A percentile compares a stretch with the other conserved stretches of the same genome.
Conservation (phyloP, 2,888 invertebrate species). For the Tethea ocularis region DNA sequence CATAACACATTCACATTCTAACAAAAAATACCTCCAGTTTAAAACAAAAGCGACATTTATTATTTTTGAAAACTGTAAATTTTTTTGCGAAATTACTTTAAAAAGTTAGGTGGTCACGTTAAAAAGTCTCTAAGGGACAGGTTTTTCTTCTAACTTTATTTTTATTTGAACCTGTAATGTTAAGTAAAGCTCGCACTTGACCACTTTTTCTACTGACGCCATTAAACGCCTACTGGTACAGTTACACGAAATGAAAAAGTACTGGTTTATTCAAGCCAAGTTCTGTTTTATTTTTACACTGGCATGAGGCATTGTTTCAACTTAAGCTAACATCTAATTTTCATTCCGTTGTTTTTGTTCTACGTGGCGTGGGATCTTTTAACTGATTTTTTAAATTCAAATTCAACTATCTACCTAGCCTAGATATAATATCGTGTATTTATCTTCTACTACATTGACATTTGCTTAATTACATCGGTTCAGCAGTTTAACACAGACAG, state of each 20-base stretch:
- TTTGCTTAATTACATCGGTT: no score
- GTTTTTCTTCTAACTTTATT: background rate
- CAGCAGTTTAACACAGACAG: no score
- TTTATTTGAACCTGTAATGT: background rate
- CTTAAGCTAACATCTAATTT: slow-evolving; percentile 9
- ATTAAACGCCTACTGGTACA: slow-evolving; percentile 6
- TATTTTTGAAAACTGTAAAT: background rate
- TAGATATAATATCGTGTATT: no score
- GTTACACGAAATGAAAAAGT: slow-evolving; percentile 8
- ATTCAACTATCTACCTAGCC: no score
- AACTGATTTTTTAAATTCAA: background rate
- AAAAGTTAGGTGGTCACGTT: background rate
- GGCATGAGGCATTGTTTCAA: slow-evolving; percentile 1
- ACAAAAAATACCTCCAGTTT: background rate
- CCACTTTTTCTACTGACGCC: background rate
- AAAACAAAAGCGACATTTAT: background rate
- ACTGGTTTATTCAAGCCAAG: slow-evolving; percentile 1
- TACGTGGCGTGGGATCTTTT: background rate
- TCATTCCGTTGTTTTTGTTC: slow-evolving; percentile 7
- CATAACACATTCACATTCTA: no score
- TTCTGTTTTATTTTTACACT: slow-evolving; percentile 6
- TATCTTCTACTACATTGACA: no score
- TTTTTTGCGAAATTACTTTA: background rate
- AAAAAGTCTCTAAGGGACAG: background rate
- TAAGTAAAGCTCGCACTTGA: background rate